Conservation (phyloP, 35 echinoderm and acorn worm species). For the Diadema setosum region DNA sequence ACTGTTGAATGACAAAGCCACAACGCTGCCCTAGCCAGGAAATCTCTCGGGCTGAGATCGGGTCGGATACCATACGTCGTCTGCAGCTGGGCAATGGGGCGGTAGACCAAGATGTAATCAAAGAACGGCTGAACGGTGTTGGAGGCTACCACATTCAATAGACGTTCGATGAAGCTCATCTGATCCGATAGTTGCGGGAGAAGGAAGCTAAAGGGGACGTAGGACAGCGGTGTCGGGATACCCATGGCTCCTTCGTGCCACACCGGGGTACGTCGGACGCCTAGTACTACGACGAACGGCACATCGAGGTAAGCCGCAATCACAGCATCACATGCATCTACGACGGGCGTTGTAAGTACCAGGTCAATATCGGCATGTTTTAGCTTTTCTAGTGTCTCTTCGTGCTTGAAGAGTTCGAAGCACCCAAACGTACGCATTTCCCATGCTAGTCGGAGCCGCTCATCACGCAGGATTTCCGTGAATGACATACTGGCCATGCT, state of each 20-base stretch:
- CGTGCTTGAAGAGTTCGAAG: not conserved
- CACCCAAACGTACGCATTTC: not conserved
- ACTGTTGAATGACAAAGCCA: not conserved
- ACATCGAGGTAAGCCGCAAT: slow-evolving; percentile 10
- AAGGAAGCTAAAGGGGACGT: not conserved
- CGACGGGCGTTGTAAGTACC: not conserved
- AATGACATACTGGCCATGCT: not conserved
- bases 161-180: not conserved
- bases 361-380: not conserved
- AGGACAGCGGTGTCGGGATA: not conserved
- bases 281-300: not conserved
- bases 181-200: not conserved
- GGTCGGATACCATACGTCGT: not conserved
- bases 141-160: not conserved
- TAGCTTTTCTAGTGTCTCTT: not conserved
- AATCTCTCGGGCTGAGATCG: not conserved
- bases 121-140: not conserved
- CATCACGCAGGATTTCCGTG: not conserved
- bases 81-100: not conserved
- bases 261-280: not conserved
- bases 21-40: not conserved
- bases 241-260: slow-evolving; percentile 6
- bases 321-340: not conserved
- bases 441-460: too few species aligned
- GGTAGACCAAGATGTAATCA: not conserved